These are phyloP conservation scores for Diadophis punctatus DNA, from an alignment of 2,113 vertebrate species.

Conservation along the genomic window DNA sequence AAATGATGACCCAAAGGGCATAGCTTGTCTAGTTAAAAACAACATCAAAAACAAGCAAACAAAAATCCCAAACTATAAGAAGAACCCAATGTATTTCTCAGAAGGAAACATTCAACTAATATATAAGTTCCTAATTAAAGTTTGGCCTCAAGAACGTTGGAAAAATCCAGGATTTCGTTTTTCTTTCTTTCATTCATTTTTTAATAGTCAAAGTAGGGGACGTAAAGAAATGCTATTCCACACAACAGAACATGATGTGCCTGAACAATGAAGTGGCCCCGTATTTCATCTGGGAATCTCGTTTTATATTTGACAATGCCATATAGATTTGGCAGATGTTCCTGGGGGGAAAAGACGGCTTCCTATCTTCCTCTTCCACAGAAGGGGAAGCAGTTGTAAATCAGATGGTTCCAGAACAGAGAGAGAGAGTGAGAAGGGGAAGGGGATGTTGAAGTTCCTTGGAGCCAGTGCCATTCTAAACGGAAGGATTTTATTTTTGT, in stretches of 20 bases:
- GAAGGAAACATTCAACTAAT: neutral
- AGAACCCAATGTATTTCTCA: neutral
- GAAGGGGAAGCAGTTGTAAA: neutral
- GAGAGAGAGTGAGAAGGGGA: neutral
- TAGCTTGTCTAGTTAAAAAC: neutral
- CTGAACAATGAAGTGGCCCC: neutral
- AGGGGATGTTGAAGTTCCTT: neutral
- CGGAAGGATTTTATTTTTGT: neutral
- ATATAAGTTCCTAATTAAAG: neutral
- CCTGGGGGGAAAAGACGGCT: neutral
- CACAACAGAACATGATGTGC: neutral
- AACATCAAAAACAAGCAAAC: neutral
- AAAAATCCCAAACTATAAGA: neutral
- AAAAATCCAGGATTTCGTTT: neutral
- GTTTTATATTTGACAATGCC: neutral
- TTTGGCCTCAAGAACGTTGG: neutral
- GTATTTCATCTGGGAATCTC: neutral
- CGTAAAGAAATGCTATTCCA: neutral
- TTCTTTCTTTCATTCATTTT: too few species aligned
- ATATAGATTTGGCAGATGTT: neutral
- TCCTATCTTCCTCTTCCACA: neutral
- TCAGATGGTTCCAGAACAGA: neutral
- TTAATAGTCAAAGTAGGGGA: neutral
- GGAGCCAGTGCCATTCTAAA: neutral
- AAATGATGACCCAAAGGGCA: neutral